phyloP scores from a whole-genome alignment of 53 echinoderm and acorn worm species.

The Paelopatides confundens region DNA sequence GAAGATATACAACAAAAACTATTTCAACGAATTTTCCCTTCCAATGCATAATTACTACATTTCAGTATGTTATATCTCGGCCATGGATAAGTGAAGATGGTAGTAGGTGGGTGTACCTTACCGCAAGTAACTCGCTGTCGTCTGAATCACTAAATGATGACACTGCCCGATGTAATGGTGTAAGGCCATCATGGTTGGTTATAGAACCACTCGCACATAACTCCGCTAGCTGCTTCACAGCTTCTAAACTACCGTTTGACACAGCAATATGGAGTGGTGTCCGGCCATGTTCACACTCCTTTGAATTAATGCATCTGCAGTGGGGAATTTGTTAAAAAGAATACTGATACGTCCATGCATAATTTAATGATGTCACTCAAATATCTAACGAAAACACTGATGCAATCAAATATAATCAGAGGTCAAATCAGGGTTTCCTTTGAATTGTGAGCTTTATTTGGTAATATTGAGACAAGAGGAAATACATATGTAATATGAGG shows the following conservation, averaged over 20 bases:
- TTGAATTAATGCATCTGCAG: conserved; percentile 59
- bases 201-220: conserved; percentile 56
- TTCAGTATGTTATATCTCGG: too few species aligned
- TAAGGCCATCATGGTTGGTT: conserved; percentile 61
- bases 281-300: conserved; percentile 46
- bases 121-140: not conserved
- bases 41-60: too few species aligned
- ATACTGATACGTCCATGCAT: not conserved
- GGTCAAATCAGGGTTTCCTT: too few species aligned
- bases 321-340: not conserved
- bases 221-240: conserved; percentile 42
- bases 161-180: conserved; percentile 20
- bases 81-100: too few species aligned
- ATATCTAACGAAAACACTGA: not conserved
- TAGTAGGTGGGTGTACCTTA: not conserved
- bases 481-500: too few species aligned
- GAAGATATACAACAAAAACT: too few species aligned
- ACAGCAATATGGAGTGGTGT: conserved; percentile 83
- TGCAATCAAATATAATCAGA: not conserved
- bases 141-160: not conserved
- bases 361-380: not conserved
- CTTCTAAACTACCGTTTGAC: conserved; percentile 41
- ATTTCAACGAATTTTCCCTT: too few species aligned
- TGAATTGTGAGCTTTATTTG: too few species aligned
- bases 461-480: too few species aligned